Base-by-base conservation (phyloP, 2,797 vertebrate species). In the Chaetodon trifasciatus region DNA sequence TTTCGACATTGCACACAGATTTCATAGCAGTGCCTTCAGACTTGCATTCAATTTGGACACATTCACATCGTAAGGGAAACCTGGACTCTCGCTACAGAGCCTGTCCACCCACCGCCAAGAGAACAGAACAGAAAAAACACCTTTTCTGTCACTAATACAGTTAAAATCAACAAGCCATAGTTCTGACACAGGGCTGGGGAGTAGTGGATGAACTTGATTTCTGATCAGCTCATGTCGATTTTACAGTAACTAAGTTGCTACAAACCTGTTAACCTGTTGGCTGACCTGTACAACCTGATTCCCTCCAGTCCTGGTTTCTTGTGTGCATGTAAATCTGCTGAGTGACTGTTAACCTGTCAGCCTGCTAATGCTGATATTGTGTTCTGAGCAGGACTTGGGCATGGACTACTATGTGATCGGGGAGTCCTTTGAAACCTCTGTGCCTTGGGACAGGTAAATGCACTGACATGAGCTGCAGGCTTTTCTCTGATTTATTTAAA, bases 391-490 rank as follows among this genome's bases (percentile, higher is more conserved):
- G 98, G 98, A 99, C 86, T 86, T 99, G 89, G 98, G 97, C 79
- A 96, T 99, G 96, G 98, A 99, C 87, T 98, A 98, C 94, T 99
- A 96, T 82, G 76, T 99, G 94, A 96, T 99, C 65, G 98, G 96
- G 77, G 98, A 99, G 94, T 99, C 98, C 44, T 99, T 99, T 95
- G 98, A 99, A 94, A 99, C 98, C 42, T 99, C 98, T 83, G 97
- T 97, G 96, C 98, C 98, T 89, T 99, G 98, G 98, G 98, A 99
- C 95, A 98, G 98, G 98, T 99, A 96, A 97, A 90, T 79, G 28
- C 66, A 79, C 52, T 17, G 9, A 58, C 28, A 50, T 32, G 56
- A 84, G 63, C 55, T 49, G 15, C 5, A 53, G 28, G 35, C 64
- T 52, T 78, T 42, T 50, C 57, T 42, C 70, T 46, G 37, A 60